Conservation (phyloP, 2,797 vertebrate genomes). For the Cynopterus sphinx region DNA sequence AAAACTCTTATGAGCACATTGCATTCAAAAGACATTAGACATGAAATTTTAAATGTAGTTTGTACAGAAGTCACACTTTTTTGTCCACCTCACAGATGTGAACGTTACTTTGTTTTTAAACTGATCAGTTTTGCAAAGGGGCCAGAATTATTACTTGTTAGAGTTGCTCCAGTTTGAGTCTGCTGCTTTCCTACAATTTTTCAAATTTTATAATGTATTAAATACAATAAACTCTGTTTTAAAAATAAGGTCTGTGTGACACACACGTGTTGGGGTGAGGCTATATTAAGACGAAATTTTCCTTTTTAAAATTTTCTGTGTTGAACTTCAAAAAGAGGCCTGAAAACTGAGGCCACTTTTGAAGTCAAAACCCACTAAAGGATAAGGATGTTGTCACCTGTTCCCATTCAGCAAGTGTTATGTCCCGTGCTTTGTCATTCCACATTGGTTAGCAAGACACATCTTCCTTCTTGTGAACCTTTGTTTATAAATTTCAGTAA, state of each 20-base stretch:
- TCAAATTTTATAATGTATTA: slow-evolving; percentile 89
- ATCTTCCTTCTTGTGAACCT: background rate
- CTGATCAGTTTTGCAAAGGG: slow-evolving; percentile 82
- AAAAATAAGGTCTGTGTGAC: slow-evolving; percentile 84
- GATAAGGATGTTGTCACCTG: background rate
- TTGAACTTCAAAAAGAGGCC: background rate
- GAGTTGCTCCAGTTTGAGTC: slow-evolving; percentile 86
- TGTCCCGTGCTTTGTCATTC: background rate
- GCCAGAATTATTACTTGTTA: slow-evolving; percentile 87
- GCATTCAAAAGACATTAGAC: slow-evolving; percentile 61
- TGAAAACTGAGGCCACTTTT: background rate
- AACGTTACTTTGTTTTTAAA: slow-evolving; percentile 83
- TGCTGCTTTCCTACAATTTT: slow-evolving; percentile 88
- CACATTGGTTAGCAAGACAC: background rate
- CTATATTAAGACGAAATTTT: slow-evolving; percentile 24
- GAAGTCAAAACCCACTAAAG: background rate
- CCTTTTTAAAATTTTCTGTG: background rate
- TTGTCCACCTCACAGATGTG: slow-evolving; percentile 84
- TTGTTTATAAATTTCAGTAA: background rate
- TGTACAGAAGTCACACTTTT: slow-evolving; percentile 83
- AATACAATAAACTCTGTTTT: slow-evolving; percentile 89
- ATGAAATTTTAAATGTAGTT: slow-evolving; percentile 79
- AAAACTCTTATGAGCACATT: slow-evolving; percentile 69
- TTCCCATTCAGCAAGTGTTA: background rate
- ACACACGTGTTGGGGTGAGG: slow-evolving; percentile 57